A percentile compares a stretch with the other conserved stretches of the same genome.
Conservation (phyloP, 2,113 vertebrate genomes). For the Macrotus californicus region DNA sequence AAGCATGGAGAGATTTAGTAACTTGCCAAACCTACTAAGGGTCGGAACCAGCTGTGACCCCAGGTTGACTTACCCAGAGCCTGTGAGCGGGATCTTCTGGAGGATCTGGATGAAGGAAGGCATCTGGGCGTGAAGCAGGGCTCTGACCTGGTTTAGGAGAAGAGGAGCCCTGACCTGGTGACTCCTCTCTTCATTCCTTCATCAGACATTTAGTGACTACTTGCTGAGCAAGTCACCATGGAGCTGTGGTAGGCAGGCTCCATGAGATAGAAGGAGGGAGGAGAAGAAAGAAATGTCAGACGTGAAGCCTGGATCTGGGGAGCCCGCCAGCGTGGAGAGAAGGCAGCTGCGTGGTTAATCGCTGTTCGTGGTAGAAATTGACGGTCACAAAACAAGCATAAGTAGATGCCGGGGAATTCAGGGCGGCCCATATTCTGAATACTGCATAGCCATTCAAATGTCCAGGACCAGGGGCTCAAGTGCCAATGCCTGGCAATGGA, state of each 20-base stretch:
- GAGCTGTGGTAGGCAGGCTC: neutral
- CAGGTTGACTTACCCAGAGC: neutral
- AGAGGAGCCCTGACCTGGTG: neutral
- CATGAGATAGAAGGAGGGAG: neutral
- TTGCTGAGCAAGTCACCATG: accelerated
- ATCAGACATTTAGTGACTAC: neutral
- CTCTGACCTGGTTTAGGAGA: neutral
- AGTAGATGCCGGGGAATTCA: no score
- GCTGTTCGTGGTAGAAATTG: neutral
- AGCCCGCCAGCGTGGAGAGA: neutral
- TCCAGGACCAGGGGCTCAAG: neutral
- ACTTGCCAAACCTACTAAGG: neutral
- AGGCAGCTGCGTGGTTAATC: neutral
- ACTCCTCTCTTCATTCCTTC: neutral
- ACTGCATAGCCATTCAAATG: neutral
- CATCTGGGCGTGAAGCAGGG: accelerated
- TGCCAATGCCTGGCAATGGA: neutral
- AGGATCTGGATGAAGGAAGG: neutral
- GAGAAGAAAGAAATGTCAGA: neutral
- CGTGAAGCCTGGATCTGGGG: neutral
- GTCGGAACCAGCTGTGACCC: no score
- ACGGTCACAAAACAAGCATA: neutral
- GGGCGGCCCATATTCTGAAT: neutral
- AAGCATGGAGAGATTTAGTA: neutral
- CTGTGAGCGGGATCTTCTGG: no score